These are phyloP conservation scores for Parapsyche elsis DNA, from an alignment of 1,140 invertebrate species.

Conservation along the genomic window DNA sequence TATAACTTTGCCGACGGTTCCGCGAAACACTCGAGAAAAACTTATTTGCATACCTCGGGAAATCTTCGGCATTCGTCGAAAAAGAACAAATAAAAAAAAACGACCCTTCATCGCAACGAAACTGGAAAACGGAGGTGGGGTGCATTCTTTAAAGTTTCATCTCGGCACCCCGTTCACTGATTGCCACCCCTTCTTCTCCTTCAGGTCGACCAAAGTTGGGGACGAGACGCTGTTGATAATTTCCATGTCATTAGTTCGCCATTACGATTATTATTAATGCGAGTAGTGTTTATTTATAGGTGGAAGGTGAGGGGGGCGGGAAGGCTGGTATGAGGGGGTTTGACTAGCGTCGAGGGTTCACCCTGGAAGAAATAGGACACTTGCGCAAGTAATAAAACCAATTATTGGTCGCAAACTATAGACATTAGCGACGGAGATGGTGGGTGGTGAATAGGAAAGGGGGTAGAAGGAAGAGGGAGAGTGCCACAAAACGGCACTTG, in stretches of 20 bases:
- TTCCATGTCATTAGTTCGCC: constrained; percentile 55
- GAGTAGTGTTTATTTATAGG: constrained; percentile 54
- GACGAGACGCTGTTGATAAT: constrained; percentile 52
- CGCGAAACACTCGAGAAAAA: constrained; percentile 30
- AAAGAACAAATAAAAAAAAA: constrained; percentile 6
- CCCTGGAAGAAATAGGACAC: constrained; percentile 52
- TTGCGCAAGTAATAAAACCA: constrained; percentile 56
- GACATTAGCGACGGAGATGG: constrained; percentile 52
- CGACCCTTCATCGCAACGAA: neutral
- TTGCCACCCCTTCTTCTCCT: constrained; percentile 22
- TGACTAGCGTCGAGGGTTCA: neutral
- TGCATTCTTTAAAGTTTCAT: constrained; percentile 43
- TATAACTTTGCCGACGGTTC: constrained; percentile 40
- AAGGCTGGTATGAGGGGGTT: neutral
- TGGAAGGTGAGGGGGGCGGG: constrained; percentile 40
- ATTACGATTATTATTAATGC: constrained; percentile 56
- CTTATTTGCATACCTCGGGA: constrained; percentile 50
- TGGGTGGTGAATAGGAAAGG: neutral
- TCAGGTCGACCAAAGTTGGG: constrained; percentile 3
- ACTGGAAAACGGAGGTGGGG: neutral
- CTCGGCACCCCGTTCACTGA: constrained; percentile 16
- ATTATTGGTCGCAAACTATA: constrained; percentile 57
- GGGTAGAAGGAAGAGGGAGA: neutral
- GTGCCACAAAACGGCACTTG: constrained; percentile 49
- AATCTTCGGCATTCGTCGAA: constrained; percentile 30